Conservation (phyloP, 2,113 vertebrate species). For the Clarias batrachus region DNA sequence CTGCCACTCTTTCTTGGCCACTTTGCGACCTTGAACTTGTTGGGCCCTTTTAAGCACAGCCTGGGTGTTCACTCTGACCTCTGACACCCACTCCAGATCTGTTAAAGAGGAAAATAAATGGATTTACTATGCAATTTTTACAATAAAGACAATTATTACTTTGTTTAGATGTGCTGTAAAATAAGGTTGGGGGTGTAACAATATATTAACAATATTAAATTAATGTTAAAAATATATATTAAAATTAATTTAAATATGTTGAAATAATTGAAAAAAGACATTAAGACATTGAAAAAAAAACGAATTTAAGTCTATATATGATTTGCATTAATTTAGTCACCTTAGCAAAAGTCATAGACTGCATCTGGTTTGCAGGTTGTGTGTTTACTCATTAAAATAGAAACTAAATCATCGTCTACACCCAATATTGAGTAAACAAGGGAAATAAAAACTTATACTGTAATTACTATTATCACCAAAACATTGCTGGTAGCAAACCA, state of each 20-base stretch:
- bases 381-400: conserved; percentile 30
- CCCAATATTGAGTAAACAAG: neutral
- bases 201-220: too few species aligned
- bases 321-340: neutral
- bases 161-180: neutral
- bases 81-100: conserved; percentile 88
- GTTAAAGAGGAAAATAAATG: neutral
- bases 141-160: too few species aligned
- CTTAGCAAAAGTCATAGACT: neutral
- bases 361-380: conserved; percentile 7
- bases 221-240: too few species aligned
- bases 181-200: neutral
- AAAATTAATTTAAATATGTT: too few species aligned
- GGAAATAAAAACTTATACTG: neutral
- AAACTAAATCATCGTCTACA: neutral
- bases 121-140: neutral
- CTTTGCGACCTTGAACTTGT: conserved; percentile 77
- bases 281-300: too few species aligned
- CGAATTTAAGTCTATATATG: neutral
- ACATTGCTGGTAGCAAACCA: too few species aligned
- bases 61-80: conserved; percentile 84
- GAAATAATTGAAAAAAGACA: too few species aligned
- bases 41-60: conserved; percentile 84
- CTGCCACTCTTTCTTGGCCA: conserved; percentile 88
- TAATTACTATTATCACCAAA: neutral